Evolutionary conservation across 2,888 invertebrate genomes (phyloP).

Genomic region (Nomada goodeniana): DNA sequence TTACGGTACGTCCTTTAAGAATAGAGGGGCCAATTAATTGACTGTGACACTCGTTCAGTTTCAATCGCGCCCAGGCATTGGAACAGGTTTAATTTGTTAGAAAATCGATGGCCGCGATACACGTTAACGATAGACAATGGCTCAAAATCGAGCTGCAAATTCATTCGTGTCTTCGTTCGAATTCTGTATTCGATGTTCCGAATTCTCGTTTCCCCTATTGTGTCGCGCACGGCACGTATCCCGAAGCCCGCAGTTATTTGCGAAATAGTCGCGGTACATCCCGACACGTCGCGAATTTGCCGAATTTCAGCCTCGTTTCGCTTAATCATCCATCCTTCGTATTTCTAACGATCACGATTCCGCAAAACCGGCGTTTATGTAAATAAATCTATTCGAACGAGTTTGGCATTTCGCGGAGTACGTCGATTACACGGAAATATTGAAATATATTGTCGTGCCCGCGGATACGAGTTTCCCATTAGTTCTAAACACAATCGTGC

Average conservation of each 20-base stretch:
- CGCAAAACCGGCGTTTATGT: neutral
- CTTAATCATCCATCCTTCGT: neutral
- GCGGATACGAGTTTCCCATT: too few species aligned
- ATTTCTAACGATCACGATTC: slow-evolving; percentile 20
- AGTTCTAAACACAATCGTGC: too few species aligned
- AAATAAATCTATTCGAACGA: neutral
- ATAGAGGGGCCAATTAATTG: slow-evolving; percentile 34
- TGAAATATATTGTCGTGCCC: too few species aligned
- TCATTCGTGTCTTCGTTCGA: slow-evolving; percentile 52
- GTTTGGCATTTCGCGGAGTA: neutral
- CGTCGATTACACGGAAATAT: neutral
- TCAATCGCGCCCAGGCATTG: slow-evolving; percentile 35
- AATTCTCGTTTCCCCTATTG: slow-evolving; percentile 49
- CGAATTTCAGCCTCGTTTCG: slow-evolving; percentile 14
- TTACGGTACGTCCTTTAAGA: neutral
- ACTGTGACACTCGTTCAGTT: slow-evolving; percentile 24
- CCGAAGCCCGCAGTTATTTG: slow-evolving; percentile 14
- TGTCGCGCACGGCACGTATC: slow-evolving; percentile 28
- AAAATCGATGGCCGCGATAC: slow-evolving; percentile 45
- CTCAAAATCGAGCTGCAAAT: slow-evolving; percentile 40
- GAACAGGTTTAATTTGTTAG: slow-evolving; percentile 36
- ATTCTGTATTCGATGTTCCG: slow-evolving; percentile 33
- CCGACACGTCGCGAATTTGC: slow-evolving; percentile 11
- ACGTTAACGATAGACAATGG: slow-evolving; percentile 14
- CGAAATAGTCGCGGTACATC: slow-evolving; percentile 32